Conservation (phyloP, 2,113 vertebrate species). For the Sus scrofa region T2T-Sscrofa CM000814.6:130808501-130809000, state of each 20-base stretch:
- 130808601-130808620: too few species aligned
- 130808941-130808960: too few species aligned
- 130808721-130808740: not conserved
- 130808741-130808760: not conserved
- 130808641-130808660: not conserved
- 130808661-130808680: not conserved
- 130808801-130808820: not conserved
- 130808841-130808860: not conserved
- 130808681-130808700: not conserved
- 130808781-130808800: not conserved
- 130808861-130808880: not conserved
- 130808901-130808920: rapidly evolving
- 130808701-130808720: not conserved
- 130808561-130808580: not conserved
- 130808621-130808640: not conserved
- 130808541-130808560: not conserved
- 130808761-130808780: not conserved
- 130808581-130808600: not conserved
- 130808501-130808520: not conserved
- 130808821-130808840: not conserved
- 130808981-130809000: not conserved
- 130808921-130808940: too few species aligned
- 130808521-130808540: not conserved
- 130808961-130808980: not conserved
- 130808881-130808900: not conserved